Base-by-base conservation (phyloP, 2,113 vertebrate genomes). In the Callipepla californica region DNA sequence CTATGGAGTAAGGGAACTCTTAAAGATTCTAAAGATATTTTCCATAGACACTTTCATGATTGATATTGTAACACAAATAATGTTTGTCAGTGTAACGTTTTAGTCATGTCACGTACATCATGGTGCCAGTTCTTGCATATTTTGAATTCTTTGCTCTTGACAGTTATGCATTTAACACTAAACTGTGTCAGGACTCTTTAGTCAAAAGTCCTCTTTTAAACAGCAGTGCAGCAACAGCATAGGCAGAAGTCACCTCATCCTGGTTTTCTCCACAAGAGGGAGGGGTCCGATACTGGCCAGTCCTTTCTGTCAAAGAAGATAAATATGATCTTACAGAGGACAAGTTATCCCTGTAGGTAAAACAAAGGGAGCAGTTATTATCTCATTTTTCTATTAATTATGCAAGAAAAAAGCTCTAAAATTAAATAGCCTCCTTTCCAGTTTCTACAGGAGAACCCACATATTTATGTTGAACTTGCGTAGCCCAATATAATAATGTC, bases 341-440 rank as follows among this genome's bases (percentile, higher is more conserved):
- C 0, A 0, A 22, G 19, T 66, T 28, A 63, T 42, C 9, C 3
- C 44, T 14, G 1, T 16, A 42, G 76, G 11, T 32, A 22, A 65
- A 63, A 25, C 5, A 62, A 26, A 34, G 21, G 9, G 7, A 57
- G 17, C 3, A 59, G 2, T 14, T 69, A 36, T 19, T 65, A 4
- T 18, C 17, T 3, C 2, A 7, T 67, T 80, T 83, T 80, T 76
- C 19, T 20, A 1, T 76, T 45, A 57, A 44, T 21, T n/a, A 4
- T 15, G 42, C 34, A 47, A 68, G 38, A 38, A 40, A 48, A 22
- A 66, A 74, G 36, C 2, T 77, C 22, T 87, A n/a, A 47, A 40
- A 62, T 69, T 44, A 20, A 22, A 66, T 74, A 66, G 12, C 3
- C 2, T 4, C 14, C 38, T 62, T 57, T 38, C 61, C 58, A 9